These are phyloP conservation scores for Ferrisia virgata DNA, from an alignment of 2,888 invertebrate genomes.

Conservation along the genomic window DNA sequence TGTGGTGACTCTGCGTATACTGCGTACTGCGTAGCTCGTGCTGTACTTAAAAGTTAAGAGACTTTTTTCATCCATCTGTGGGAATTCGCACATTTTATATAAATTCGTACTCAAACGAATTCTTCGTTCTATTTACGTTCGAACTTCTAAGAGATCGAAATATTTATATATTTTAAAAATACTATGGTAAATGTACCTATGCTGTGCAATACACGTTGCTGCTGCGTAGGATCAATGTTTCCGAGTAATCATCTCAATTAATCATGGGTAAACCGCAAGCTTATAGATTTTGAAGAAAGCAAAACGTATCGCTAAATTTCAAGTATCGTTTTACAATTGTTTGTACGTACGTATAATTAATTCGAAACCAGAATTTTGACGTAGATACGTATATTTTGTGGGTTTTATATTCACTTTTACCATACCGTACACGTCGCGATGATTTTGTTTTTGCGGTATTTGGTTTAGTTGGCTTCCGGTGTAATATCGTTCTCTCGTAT, in stretches of 20 bases:
- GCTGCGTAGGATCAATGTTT: not conserved
- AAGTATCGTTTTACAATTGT: not conserved
- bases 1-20: not conserved
- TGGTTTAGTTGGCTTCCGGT: not conserved
- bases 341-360: not conserved
- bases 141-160: not conserved
- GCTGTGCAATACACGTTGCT: not conserved
- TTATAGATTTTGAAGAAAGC: not conserved
- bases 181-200: not conserved
- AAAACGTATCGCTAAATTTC: not conserved
- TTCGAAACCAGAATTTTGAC: not conserved
- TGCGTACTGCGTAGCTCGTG: too few relatives aligned
- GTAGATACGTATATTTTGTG: not conserved
- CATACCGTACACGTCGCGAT: slow-evolving; percentile 48
- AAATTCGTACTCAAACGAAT: not conserved
- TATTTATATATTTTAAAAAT: not conserved
- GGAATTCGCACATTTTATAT: not conserved
- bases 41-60: too few relatives aligned
- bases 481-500: not conserved
- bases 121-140: not conserved
- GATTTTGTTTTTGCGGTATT: slow-evolving; percentile 48
- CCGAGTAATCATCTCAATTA: not conserved
- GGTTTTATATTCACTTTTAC: not conserved
- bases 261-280: not conserved
- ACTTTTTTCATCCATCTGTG: not conserved